Percentiles rank a stretch among this genome's conserved stretches.
Conservation (phyloP, 2,888 invertebrate species). For the Listrodromus nycthemerus region DNA sequence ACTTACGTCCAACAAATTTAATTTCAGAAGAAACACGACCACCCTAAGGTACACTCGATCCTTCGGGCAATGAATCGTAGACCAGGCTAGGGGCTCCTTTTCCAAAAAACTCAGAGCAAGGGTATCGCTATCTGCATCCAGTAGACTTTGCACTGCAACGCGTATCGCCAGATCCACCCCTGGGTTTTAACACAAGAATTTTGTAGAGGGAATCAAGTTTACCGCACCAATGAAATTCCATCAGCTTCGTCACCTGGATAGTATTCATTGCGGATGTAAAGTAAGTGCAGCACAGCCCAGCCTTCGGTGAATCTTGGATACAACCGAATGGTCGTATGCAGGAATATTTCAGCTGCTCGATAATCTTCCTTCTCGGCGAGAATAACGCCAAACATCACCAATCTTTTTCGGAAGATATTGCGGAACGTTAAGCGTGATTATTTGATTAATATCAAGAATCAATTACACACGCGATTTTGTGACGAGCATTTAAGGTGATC, state of each 20-base stretch:
- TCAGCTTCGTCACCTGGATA: constrained; percentile 71
- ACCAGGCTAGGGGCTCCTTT: constrained; percentile 76
- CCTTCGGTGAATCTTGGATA: constrained; percentile 77
- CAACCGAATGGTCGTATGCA: constrained; percentile 71
- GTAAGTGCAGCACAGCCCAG: constrained; percentile 76
- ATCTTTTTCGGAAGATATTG: constrained; percentile 62
- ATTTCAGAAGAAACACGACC: constrained; percentile 73
- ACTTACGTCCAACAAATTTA: constrained; percentile 75
- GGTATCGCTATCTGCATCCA: constrained; percentile 66
- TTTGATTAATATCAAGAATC: constrained; percentile 4
- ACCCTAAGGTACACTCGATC: constrained; percentile 70
- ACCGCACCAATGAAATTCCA: not conserved
- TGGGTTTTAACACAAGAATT: constrained; percentile 43
- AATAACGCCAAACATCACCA: constrained; percentile 73
- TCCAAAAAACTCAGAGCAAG: constrained; percentile 41
- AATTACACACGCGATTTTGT: constrained; percentile 73
- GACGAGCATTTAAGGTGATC: constrained; percentile 70
- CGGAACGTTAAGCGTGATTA: not conserved
- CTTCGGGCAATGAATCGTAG: constrained; percentile 69
- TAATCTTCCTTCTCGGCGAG: constrained; percentile 71
- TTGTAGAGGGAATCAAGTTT: not conserved
- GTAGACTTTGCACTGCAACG: constrained; percentile 74
- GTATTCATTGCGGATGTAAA: constrained; percentile 75
- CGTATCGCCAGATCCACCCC: constrained; percentile 75
- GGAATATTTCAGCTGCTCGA: constrained; percentile 74